Evolutionary conservation across 2,797 vertebrate genomes (phyloP).

Genomic region (Myotis daubentonii): DNA sequence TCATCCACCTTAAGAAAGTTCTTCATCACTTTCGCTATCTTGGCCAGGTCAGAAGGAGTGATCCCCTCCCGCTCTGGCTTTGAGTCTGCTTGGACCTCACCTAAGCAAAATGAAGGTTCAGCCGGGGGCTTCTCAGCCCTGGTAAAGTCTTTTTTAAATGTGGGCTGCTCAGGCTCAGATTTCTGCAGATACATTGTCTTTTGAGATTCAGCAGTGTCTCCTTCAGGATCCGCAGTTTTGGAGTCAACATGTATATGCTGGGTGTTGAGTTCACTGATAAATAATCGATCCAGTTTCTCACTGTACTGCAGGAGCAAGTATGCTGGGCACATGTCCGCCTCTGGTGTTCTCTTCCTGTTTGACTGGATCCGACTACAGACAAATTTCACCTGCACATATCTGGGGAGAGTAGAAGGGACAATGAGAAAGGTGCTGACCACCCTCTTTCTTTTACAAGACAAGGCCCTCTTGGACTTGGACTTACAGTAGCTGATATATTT

Average conservation of each 20-base stretch:
- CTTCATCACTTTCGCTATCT: slow-evolving; percentile 76
- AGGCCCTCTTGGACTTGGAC: background rate
- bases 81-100: background rate
- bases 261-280: slow-evolving; percentile 79
- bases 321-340: slow-evolving; percentile 72
- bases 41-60: slow-evolving; percentile 59
- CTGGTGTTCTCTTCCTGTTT: slow-evolving; percentile 67
- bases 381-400: slow-evolving; percentile 82
- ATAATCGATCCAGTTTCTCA: slow-evolving; percentile 73
- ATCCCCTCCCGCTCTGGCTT: slow-evolving; percentile 35
- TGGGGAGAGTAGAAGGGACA: slow-evolving; percentile 69
- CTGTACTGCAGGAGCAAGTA: slow-evolving; percentile 79
- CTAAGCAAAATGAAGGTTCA: background rate
- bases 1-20: slow-evolving; percentile 74
- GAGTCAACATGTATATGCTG: slow-evolving; percentile 73
- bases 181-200: slow-evolving; percentile 21
- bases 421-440: slow-evolving; percentile 1
- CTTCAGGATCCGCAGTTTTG: background rate
- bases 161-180: background rate
- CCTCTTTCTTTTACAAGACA: background rate
- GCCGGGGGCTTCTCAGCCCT: background rate
- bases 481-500: background rate
- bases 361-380: slow-evolving; percentile 72
- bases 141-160: background rate
- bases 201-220: fast-evolving